phyloP scores from a whole-genome alignment of 2,888 invertebrate genomes.

The Coecobrya sp. region DNA sequence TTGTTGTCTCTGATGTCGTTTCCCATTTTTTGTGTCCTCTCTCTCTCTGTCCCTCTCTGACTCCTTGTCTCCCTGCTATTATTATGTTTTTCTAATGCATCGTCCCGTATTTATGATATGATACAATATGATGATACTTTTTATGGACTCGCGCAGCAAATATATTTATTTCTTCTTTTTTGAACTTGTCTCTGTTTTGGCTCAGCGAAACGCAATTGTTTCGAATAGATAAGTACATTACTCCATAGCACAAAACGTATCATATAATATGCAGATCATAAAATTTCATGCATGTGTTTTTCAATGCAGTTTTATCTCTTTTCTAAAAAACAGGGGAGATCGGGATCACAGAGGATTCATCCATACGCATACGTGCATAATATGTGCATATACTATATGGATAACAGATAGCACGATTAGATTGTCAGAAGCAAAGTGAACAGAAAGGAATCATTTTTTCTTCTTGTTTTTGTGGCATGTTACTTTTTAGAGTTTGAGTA shows the following conservation, averaged over 20 bases:
- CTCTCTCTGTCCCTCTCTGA: slow-evolving; percentile 56
- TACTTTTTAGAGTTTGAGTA: slow-evolving; percentile 40
- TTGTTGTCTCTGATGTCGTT: slow-evolving; percentile 44
- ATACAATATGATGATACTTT: slow-evolving; percentile 61
- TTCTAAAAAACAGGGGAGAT: slow-evolving; percentile 43
- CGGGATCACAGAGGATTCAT: slow-evolving; percentile 7
- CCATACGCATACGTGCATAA: neutral
- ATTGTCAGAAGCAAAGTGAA: neutral
- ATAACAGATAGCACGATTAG: neutral
- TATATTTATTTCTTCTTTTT: slow-evolving; percentile 32
- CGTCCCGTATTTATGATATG: slow-evolving; percentile 56
- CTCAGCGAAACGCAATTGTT: slow-evolving; percentile 67
- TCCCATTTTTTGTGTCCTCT: slow-evolving; percentile 54
- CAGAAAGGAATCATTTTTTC: slow-evolving; percentile 48
- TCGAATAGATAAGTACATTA: slow-evolving; percentile 69
- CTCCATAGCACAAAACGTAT: slow-evolving; percentile 2
- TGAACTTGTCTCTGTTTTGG: slow-evolving; percentile 40
- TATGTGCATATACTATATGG: neutral
- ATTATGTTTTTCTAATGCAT: slow-evolving; percentile 63
- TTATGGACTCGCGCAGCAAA: slow-evolving; percentile 46
- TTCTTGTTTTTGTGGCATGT: slow-evolving; percentile 76
- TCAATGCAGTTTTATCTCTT: slow-evolving; percentile 51
- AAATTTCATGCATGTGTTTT: slow-evolving; percentile 72
- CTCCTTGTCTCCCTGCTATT: slow-evolving; percentile 49
- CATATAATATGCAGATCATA: slow-evolving; percentile 78